Percentiles rank a stretch among this genome's conserved stretches.
These are phyloP conservation scores for Channallabes apus DNA, from an alignment of 2,797 vertebrate genomes.

Conservation along the genomic window DNA sequence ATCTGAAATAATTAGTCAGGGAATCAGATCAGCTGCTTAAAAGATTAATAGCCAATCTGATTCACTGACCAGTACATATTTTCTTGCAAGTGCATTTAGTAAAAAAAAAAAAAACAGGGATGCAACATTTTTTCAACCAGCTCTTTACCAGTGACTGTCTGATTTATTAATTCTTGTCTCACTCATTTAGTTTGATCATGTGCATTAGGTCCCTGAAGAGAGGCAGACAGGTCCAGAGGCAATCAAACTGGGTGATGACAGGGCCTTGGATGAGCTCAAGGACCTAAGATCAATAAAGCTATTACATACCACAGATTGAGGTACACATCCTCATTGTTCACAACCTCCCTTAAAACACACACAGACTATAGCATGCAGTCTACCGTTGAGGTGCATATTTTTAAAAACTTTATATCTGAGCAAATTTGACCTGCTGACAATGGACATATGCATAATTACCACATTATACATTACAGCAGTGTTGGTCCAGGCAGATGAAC, in stretches of 20 bases:
- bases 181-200: not conserved
- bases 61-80: not conserved
- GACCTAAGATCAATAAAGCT: slow-evolving; percentile 44
- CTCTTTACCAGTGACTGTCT: not conserved
- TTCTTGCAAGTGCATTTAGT: not conserved
- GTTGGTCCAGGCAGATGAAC: not conserved
- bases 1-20: not conserved
- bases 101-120: not conserved
- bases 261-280: slow-evolving; percentile 8
- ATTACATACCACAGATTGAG: slow-evolving; percentile 40
- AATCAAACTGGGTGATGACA: slow-evolving; percentile 48
- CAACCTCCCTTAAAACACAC: not conserved
- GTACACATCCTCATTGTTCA: not conserved
- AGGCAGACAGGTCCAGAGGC: slow-evolving; percentile 28
- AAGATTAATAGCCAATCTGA: too few relatives aligned
- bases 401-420: not conserved
- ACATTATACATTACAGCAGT: not conserved
- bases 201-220: slow-evolving; percentile 31
- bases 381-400: not conserved
- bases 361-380: not conserved
- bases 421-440: not conserved
- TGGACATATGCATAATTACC: not conserved
- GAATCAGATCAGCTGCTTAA: not conserved
- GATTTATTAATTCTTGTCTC: slow-evolving; percentile 9
- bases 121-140: not conserved